Percentiles rank a stretch among this genome's conserved stretches.
These are phyloP conservation scores for Chaetophractus vellerosus DNA, from an alignment of 2,797 vertebrate genomes.

Conservation along the genomic window DNA sequence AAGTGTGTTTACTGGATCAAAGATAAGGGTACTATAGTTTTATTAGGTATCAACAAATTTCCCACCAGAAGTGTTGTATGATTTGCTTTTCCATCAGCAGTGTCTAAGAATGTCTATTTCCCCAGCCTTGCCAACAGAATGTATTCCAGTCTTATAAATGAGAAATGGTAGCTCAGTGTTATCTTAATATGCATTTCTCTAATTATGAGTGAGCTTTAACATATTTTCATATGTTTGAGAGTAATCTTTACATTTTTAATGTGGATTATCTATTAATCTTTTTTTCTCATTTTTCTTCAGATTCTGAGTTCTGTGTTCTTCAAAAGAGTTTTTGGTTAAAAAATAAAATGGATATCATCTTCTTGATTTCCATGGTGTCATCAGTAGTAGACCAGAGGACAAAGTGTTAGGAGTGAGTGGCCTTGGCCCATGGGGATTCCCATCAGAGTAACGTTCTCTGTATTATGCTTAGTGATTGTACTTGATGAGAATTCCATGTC, in stretches of 20 bases:
- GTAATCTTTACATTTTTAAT: background rate
- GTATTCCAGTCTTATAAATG: background rate
- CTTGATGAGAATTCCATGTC: background rate
- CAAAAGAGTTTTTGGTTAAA: background rate
- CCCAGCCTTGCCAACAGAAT: background rate
- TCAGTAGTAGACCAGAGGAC: background rate
- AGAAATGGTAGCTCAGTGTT: background rate
- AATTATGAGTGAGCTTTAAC: background rate
- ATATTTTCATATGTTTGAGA: background rate
- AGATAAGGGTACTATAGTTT: background rate
- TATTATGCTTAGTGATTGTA: background rate
- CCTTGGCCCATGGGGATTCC: background rate
- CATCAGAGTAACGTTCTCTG: accelerated
- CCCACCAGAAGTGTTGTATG: background rate
- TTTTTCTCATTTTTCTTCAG: background rate
- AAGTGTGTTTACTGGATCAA: background rate
- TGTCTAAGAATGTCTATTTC: background rate
- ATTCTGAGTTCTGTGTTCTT: background rate
- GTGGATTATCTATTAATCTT: background rate
- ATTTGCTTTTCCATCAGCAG: background rate
- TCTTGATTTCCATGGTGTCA: background rate
- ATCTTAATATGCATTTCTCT: background rate
- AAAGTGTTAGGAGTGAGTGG: background rate
- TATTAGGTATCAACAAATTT: background rate
- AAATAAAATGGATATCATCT: background rate